Base-by-base conservation (phyloP, 2,797 vertebrate genomes). In the Chloroceryle inda region DNA sequence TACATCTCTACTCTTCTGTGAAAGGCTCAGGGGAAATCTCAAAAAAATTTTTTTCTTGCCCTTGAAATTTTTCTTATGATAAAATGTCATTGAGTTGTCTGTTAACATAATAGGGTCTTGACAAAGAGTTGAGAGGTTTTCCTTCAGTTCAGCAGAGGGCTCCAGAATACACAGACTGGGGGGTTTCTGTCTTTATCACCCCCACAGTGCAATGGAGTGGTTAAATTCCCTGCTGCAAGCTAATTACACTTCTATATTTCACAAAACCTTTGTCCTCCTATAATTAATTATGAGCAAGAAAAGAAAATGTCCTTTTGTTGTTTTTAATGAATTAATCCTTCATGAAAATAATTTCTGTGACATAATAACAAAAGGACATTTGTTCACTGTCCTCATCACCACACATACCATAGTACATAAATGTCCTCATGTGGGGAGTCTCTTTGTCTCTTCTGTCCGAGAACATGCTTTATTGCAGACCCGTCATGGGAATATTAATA, bases 281-380 rank as follows among this genome's bases (percentile, higher is more conserved):
- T 95, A 95, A 97, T 96, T 95, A 96, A 93, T 96, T 94, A 94
- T 37, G 29, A 96, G 86, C 75, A 83, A 96, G 92, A 71, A 95
- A 90, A 88, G 75, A 85, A 93, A 92, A 89, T 74, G 68, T 63
- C 58, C 31, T 71, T 91, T 94, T 94, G 94, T 96, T 96, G 94
- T 71, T 81, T 95, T 95, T 92, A 97, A 95, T 94, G 82, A 97
- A 96, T 97, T 95, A 96, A 96, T 95, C 68, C 87, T 91, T 97
- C 76, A 87, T 72, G 82, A 96, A 94, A 93, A 97, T 94, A 4
- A 94, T 86, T 92, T 89, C 74, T 83, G 29, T 92, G 95, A 69
- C 86, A 95, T 89, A 76, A 88, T 87, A 95, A 97, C 73, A 96
- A 96, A 97, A 96, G 90, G n/a, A 89, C 95, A 85, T 81, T 94